Conservation (phyloP, 2,797 vertebrate genomes). For the Peromyscus eremicus region DNA sequence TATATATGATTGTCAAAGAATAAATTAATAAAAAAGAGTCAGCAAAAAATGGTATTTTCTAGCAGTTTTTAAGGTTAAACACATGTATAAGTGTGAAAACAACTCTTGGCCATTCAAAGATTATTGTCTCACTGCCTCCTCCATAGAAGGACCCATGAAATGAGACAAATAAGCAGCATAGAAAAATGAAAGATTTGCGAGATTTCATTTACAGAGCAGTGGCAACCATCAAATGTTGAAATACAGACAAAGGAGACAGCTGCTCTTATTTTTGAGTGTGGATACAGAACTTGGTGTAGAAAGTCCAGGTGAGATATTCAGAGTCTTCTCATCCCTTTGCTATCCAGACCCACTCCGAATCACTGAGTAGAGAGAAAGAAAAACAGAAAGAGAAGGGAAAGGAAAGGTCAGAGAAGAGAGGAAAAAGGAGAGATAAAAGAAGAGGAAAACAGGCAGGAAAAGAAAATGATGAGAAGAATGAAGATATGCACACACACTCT, state of each 20-base stretch:
- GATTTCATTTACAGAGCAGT: not conserved
- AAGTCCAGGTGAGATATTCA: not conserved
- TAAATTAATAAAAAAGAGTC: not conserved
- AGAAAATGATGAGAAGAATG: not conserved
- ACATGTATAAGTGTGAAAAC: not conserved
- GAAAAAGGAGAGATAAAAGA: not conserved
- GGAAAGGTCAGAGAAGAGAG: not conserved
- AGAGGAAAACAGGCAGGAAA: not conserved
- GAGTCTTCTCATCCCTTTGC: not conserved
- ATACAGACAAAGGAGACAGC: not conserved
- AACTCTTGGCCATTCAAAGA: not conserved
- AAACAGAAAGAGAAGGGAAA: not conserved
- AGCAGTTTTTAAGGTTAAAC: not conserved
- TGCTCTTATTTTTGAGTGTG: not conserved
- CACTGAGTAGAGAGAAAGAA: rapidly evolving
- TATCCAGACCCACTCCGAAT: not conserved
- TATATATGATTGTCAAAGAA: not conserved
- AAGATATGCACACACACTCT: no score
- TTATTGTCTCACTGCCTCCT: not conserved
- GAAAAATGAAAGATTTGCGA: not conserved
- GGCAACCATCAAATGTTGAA: not conserved
- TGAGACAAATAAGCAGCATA: not conserved
- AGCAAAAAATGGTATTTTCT: not conserved
- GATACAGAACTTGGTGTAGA: not conserved
- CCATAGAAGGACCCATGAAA: not conserved